Evolutionary conservation across 2,888 invertebrate species (phyloP), one percentile per base, ranked within the genome.

Genomic region (Caenorhabditis sp.): DNA sequence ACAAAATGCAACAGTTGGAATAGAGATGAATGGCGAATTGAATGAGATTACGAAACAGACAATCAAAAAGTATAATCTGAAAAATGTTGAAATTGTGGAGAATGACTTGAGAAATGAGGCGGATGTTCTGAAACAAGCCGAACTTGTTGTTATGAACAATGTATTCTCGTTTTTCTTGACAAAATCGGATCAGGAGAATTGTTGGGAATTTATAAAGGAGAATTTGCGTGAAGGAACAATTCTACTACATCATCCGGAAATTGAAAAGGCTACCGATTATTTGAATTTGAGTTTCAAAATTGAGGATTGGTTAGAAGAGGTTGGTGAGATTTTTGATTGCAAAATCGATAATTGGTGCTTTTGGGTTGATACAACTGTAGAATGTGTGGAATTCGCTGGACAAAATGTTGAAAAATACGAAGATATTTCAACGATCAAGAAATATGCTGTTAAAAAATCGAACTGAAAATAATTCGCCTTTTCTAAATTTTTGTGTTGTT

Each of bases 91-190:
- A 27, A 65, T 83, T 36, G 82, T 92, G 3, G 89, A 91, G 84
- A 90, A 91, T 26, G 91, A 92, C 88, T 89, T 92, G 43, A 89
- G 91, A 78, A 89, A 91, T 14, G 89, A 90, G 70, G 87, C 89
- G 71, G 91, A 92, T 70, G 84, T 91, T 38, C 87, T 92, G 21
- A 82, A 89, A 67, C 87, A 88, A 67, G 91, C 92, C 17, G 91
- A 93, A 88, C 89, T 91, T 0, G 89, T 93, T 62, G 88, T 92
- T 27, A 88, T 92, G 65, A 91, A 93, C 80, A 93, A 92, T 88
- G 91, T 92, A 1, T 91, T 92, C 85, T 92, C 92, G 83, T 92
- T 92, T 86, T 93, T 93, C 89, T 89, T 92, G 69, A 88, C 91
- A 53, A 86, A 88, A 64, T 90, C 91, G 38, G 90, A 91, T 67